Percentiles rank a stretch among this genome's conserved stretches.
These are phyloP conservation scores for Neotragus pygmaeus DNA, from an alignment of 2,113 vertebrate species.

Conservation along the genomic window DNA sequence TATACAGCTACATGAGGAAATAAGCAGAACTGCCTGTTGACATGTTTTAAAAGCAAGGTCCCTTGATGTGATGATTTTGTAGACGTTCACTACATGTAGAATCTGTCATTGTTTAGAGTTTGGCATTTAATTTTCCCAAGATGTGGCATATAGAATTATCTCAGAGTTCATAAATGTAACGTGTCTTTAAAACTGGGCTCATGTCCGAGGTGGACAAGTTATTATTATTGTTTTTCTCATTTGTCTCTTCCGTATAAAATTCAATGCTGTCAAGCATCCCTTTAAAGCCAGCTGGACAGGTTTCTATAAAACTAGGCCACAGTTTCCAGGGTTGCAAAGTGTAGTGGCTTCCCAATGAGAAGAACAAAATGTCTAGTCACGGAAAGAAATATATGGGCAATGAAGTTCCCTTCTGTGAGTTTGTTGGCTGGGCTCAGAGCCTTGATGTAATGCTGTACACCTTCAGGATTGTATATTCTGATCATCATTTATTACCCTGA, in stretches of 20 bases:
- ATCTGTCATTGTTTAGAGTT: background rate
- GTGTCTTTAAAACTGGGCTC: background rate
- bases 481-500: background rate
- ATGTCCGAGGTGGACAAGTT: background rate
- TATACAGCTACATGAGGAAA: background rate
- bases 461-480: background rate
- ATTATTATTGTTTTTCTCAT: slow-evolving; percentile 4
- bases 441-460: background rate
- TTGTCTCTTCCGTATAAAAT: background rate
- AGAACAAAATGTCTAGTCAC: background rate
- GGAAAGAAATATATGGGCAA: background rate
- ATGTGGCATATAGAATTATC: background rate
- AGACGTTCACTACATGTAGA: background rate
- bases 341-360: background rate
- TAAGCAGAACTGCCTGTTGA: background rate
- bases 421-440: background rate
- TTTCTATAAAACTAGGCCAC: slow-evolving; percentile 20
- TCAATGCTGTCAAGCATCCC: background rate
- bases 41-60: background rate
- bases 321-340: slow-evolving; percentile 19
- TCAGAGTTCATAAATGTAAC: slow-evolving; percentile 10
- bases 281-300: background rate
- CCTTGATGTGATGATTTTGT: background rate
- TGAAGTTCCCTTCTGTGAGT: background rate
- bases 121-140: background rate